Percentiles rank a stretch among this genome's conserved stretches.
Conservation (phyloP, 2,113 vertebrate species). For the Mus spicilegus region DNA sequence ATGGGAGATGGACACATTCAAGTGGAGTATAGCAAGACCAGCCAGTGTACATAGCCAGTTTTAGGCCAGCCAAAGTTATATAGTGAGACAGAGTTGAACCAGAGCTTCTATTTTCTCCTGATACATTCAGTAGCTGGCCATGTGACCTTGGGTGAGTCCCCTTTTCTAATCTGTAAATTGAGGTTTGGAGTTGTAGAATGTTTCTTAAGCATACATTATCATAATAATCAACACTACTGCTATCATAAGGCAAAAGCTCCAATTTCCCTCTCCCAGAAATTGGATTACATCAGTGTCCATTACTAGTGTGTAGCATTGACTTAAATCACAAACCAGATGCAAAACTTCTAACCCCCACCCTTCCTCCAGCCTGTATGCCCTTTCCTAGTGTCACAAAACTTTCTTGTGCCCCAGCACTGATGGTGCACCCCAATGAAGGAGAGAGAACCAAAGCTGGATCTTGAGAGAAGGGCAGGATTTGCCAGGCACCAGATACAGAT, state of each 20-base stretch:
- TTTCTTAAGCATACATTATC: constrained; percentile 38
- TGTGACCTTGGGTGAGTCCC: neutral
- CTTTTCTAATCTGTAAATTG: constrained; percentile 54
- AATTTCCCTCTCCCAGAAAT: neutral
- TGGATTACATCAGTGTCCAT: neutral
- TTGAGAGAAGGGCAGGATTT: constrained; percentile 19
- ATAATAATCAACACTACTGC: constrained; percentile 3
- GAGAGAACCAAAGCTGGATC: neutral
- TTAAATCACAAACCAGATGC: neutral
- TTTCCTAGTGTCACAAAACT: neutral
- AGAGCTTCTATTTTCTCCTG: constrained; percentile 11
- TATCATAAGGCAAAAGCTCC: constrained; percentile 24
- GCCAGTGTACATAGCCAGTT: neutral
- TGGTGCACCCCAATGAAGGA: neutral
- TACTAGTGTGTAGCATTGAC: neutral
- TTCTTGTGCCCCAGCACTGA: neutral
- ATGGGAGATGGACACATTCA: constrained; percentile 11
- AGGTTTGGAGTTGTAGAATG: constrained; percentile 39
- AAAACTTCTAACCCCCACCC: neutral
- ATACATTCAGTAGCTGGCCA: constrained; percentile 1
- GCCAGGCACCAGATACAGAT: neutral
- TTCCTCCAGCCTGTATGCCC: neutral
- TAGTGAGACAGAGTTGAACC: neutral
- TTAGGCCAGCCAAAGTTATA: neutral
- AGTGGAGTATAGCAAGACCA: neutral